A percentile compares a stretch with the other conserved stretches of the same genome.
phyloP scores from a whole-genome alignment of 2,797 vertebrate species.

The Sebastes hopkinsi region DNA sequence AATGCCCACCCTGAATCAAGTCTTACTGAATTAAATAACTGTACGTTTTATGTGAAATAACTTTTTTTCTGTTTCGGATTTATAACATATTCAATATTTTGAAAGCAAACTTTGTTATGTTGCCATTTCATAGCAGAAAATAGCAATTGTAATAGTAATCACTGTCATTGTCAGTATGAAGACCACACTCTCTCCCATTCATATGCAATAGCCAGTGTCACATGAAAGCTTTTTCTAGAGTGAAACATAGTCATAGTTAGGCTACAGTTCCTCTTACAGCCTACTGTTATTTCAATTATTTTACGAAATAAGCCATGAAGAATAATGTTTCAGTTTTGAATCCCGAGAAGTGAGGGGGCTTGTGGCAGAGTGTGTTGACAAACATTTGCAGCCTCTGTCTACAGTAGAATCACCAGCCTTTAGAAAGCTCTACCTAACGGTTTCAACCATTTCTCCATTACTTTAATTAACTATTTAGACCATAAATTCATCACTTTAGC shows the following conservation, averaged over 20 bases:
- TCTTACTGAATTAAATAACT: background rate
- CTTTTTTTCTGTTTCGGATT: background rate
- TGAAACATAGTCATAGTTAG: background rate
- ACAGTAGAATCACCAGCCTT: background rate
- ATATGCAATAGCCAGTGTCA: background rate
- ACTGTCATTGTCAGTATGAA: background rate
- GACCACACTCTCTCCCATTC: background rate
- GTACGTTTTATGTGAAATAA: background rate
- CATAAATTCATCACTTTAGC: rapidly evolving
- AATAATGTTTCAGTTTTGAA: background rate
- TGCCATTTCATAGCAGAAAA: background rate
- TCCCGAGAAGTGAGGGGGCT: background rate
- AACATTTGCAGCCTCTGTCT: background rate
- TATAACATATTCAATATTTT: background rate
- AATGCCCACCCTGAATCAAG: background rate
- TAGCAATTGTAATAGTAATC: background rate
- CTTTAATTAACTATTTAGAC: background rate
- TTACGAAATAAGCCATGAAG: background rate
- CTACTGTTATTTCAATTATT: background rate
- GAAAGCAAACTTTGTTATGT: background rate
- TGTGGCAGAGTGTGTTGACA: background rate
- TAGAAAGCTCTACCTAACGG: background rate
- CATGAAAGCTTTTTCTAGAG: background rate
- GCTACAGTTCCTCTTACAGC: background rate
- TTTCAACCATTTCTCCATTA: background rate